Conservation (phyloP, 2,113 vertebrate genomes). For the Platysteira castanea region DNA sequence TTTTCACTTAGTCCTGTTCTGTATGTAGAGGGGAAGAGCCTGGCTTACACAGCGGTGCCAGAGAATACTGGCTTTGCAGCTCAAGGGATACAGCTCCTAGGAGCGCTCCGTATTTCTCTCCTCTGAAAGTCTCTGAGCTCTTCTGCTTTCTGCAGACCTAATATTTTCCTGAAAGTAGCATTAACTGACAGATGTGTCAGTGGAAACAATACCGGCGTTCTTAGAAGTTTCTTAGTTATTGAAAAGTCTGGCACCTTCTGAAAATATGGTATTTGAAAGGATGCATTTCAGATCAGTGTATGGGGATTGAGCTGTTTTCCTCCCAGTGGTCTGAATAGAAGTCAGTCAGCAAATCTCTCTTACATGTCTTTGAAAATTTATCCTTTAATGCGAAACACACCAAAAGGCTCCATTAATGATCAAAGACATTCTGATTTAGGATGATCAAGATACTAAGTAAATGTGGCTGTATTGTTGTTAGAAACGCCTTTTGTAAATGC, state of each 20-base stretch:
- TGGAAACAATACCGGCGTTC: background rate
- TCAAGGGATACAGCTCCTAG: background rate
- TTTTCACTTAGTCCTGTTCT: background rate
- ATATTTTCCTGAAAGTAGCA: background rate
- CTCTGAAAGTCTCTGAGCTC: background rate
- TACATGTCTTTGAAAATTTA: background rate
- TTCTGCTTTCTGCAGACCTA: background rate
- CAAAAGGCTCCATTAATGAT: background rate
- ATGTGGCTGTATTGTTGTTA: background rate
- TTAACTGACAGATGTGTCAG: background rate
- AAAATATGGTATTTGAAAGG: background rate
- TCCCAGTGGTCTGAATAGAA: slow-evolving; percentile 9
- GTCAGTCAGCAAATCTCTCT: background rate
- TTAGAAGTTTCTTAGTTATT: background rate
- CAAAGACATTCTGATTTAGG: slow-evolving; percentile 24
- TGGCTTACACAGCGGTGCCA: fast-evolving
- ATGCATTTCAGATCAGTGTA: background rate
- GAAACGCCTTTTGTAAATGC: background rate
- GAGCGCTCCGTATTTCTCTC: background rate
- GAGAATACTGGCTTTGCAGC: background rate
- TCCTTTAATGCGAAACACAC: background rate
- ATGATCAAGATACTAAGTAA: slow-evolving; percentile 25
- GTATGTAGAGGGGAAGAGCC: background rate
- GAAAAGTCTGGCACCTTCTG: background rate
- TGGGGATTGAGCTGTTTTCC: background rate